Base-by-base conservation (phyloP, 2,113 vertebrate genomes). In the Sula dactylatra region DNA sequence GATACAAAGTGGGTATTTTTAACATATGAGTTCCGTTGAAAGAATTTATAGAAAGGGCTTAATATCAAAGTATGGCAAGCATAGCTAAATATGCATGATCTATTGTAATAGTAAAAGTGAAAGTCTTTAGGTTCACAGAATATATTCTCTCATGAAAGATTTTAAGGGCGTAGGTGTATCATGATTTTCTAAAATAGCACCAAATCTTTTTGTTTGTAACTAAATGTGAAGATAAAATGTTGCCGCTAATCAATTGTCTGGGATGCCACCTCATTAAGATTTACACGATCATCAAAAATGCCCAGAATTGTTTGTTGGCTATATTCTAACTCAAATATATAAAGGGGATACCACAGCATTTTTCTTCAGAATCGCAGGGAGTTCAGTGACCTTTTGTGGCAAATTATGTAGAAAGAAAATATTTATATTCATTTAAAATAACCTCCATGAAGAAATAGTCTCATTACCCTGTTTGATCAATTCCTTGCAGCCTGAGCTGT, bases 351-450 rank as follows among this genome's bases (percentile, higher is more conserved):
- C 97, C 96, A 83, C 92, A 94, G 92, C 98, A 98, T 98, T 98
- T 98, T 98, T 98, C 98, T 98, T 98, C 97, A 97, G 97, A 98
- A 98, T 98, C 98, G 17, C 90, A 59, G 97, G 96, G 98, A 98
- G 98, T 98, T 98, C 98, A 98, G 98, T 98, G 98, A 98, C 98
- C 98, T 98, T 98, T 98, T 97, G 98, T 98, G 98, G 98, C 98
- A 98, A 98, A 98, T 98, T 98, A 98, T 98, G 98, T 98, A 98
- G 98, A 98, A 98, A 98, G 98, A 98, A 98, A 98, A 98, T 98
- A 98, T 98, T 98, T 98, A 98, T 98, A 98, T 98, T 98, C 98
- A 98, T 98, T 98, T 98, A 98, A 98, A 98, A 98, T 98, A 98
- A 98, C 98, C 98, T 98, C 98, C 47, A 95, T 98, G 98, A 98